Conservation (phyloP, 2,113 vertebrate species). For the Eptesicus fuscus region DNA sequence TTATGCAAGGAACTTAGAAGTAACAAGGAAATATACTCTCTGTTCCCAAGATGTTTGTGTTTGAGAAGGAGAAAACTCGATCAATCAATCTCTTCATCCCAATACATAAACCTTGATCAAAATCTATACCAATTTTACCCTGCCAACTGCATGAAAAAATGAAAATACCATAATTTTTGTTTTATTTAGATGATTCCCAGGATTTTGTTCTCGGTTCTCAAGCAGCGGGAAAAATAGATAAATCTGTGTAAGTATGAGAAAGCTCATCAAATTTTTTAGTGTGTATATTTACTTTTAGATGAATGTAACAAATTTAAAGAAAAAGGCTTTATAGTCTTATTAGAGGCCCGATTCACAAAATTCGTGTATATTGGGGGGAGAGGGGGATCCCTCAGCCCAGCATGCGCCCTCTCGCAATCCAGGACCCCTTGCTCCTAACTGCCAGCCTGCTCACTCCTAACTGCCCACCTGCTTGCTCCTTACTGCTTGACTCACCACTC, state of each 20-base stretch:
- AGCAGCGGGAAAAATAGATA: conserved; percentile 68
- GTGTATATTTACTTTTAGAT: neutral
- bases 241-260: conserved; percentile 83
- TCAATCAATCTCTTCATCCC: neutral
- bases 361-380: too few species aligned
- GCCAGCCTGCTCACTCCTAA: too few species aligned
- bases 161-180: conserved; percentile 51
- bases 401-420: too few species aligned
- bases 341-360: too few species aligned
- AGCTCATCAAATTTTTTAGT: neutral
- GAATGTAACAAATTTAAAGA: neutral
- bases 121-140: neutral
- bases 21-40: neutral
- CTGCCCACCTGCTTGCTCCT: too few species aligned
- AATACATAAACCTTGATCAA: neutral
- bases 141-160: neutral
- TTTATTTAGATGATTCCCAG: conserved; percentile 81
- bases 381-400: too few species aligned
- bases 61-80: neutral
- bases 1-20: neutral
- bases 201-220: conserved; percentile 86
- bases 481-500: too few species aligned
- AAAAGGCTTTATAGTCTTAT: neutral
- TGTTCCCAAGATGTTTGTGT: neutral
- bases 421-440: too few species aligned